Evolutionary conservation across 2,113 vertebrate species (phyloP), one percentile per base, ranked within the genome.

Genomic region (Nettapus auritus): DNA sequence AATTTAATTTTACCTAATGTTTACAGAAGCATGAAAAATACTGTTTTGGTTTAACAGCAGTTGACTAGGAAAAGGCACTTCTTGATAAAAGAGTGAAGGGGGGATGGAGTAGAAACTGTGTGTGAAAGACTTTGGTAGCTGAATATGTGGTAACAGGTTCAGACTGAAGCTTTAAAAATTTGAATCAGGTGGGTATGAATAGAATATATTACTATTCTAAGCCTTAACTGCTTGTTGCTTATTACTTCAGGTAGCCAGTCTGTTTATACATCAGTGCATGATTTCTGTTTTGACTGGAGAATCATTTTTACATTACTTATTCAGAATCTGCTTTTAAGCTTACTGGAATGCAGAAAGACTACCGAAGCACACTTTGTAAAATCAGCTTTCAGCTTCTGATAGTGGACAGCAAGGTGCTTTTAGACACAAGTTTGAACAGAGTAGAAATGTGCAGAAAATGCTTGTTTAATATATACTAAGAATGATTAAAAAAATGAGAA

Each of bases 51-150:
- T 80, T 31, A 52, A 31, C 29, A 25, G 46, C 31, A 33, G 8
- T 26, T 89, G 64, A 42, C 40, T 62, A 31, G 59, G 48, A 42
- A 69, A 62, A 90, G 70, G 2, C 16, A 28, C 10, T 10, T 64
- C 4, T 69, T 0, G 0, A 31, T 36, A 36, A 56, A 34, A 10
- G 13, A 38, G 33, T 28, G 3, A 2, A 26, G 19, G 31, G 4
- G 5, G 8, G 17, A 38, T 26, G 26, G 29, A 26, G 53, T 57
- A 33, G 38, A 48, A 13, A 38, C 57, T 13, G 9, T 36, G 29
- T 73, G 23, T 57, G 31, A 25, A 19, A 80, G n/a, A 19, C 48
- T 88, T 83, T 34, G 34, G 26, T 92, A 52, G 34, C 21, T 94
- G 64, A 5, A 10, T 56, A 8, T 75, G 21, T 21, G 11, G 6